Evolutionary conservation across 1,140 invertebrate genomes (phyloP).

Genomic region (Lanistes nyassanus): DNA sequence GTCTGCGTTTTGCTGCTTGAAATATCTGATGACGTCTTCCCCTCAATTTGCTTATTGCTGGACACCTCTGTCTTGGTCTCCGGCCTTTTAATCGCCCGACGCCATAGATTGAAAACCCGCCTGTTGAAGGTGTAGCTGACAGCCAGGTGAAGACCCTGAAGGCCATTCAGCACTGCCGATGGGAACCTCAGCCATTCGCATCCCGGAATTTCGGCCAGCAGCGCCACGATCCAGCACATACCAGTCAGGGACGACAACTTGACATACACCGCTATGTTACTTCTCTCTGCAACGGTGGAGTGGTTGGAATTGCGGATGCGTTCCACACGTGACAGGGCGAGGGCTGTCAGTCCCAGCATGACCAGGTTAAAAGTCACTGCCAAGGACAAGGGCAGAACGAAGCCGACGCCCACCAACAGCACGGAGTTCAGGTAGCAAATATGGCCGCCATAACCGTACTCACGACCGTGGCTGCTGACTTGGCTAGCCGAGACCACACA

Average conservation of each 20-base stretch:
- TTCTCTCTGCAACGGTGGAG: constrained; percentile 26
- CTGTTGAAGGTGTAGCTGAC: constrained; percentile 62
- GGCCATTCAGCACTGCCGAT: constrained; percentile 71
- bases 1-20: background rate
- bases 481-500: constrained; percentile 22
- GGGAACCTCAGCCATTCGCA: constrained; percentile 66
- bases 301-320: constrained; percentile 27
- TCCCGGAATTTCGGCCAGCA: constrained; percentile 37
- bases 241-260: constrained; percentile 45
- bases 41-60: background rate
- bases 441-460: constrained; percentile 38
- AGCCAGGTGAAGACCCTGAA: constrained; percentile 74
- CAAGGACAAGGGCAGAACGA: constrained; percentile 41
- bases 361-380: constrained; percentile 36
- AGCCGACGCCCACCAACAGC: constrained; percentile 33
- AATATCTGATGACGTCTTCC: no score
- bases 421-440: constrained; percentile 41
- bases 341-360: constrained; percentile 36
- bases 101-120: constrained; percentile 27
- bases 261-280: constrained; percentile 38
- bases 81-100: background rate
- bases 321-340: constrained; percentile 15
- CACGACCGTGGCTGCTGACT: constrained; percentile 10
- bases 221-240: constrained; percentile 44
- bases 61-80: background rate